A percentile compares a stretch with the other conserved stretches of the same genome.
These are phyloP conservation scores for Neotoxoptera formosana DNA, from an alignment of 1,140 invertebrate genomes.

Conservation along the genomic window DNA sequence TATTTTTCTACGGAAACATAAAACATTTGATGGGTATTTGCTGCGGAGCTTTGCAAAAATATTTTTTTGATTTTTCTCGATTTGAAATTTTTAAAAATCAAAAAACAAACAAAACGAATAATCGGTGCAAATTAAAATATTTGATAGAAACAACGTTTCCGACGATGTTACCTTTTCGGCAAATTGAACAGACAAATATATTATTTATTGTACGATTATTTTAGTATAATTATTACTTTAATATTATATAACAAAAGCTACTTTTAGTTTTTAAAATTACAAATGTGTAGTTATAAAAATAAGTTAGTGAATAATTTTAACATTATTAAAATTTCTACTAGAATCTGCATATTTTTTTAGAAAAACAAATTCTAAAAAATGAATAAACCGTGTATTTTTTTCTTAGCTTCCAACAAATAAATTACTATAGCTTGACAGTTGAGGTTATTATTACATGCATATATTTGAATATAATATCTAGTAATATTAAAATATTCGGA, in stretches of 20 bases:
- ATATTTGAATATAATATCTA: too few species aligned
- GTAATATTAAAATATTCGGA: too few species aligned
- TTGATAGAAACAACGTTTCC: too few species aligned
- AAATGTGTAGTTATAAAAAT: too few species aligned
- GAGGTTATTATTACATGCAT: too few species aligned
- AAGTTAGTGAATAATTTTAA: too few species aligned
- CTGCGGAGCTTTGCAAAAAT: background rate
- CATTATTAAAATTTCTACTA: background rate
- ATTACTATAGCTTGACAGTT: too few species aligned
- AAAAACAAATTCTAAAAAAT: background rate
- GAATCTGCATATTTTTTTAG: background rate
- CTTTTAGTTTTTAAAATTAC: background rate
- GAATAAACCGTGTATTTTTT: background rate
- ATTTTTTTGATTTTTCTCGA: background rate
- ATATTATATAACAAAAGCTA: background rate
- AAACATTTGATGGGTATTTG: background rate
- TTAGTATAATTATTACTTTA: background rate
- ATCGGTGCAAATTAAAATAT: background rate
- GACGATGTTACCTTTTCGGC: background rate
- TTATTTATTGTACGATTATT: background rate
- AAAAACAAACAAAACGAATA: background rate
- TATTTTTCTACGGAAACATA: background rate
- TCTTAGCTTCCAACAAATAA: too few species aligned
- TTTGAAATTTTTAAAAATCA: background rate
- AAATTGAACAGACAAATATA: background rate